These are phyloP conservation scores for Sphaeridia pumilis DNA, from an alignment of 2,888 invertebrate genomes.

Conservation along the genomic window DNA sequence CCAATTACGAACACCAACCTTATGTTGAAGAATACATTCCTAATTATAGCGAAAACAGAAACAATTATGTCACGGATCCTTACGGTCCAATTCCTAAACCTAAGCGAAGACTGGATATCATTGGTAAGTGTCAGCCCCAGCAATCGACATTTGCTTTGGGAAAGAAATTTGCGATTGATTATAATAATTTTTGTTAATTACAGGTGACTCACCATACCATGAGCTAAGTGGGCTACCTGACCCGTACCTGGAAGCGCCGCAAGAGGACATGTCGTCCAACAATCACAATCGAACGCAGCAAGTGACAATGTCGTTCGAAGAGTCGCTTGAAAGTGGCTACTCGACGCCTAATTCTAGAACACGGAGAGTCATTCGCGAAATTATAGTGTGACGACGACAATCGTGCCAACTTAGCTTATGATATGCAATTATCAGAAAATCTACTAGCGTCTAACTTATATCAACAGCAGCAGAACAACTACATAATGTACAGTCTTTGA, in stretches of 20 bases:
- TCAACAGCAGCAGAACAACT: too few species aligned
- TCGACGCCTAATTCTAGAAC: conserved; percentile 88
- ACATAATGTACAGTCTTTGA: too few species aligned
- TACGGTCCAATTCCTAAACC: conserved; percentile 74
- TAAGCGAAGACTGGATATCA: conserved; percentile 74
- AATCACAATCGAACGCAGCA: conserved; percentile 60
- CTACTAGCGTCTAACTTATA: background rate
- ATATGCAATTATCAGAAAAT: background rate
- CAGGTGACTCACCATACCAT: conserved; percentile 76
- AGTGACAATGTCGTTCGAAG: conserved; percentile 80
- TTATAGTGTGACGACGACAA: conserved; percentile 57
- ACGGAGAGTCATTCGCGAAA: conserved; percentile 83
- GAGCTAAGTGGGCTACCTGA: conserved; percentile 86
- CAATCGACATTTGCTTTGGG: too few species aligned
- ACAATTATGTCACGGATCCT: conserved; percentile 48
- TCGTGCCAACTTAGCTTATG: conserved; percentile 27
- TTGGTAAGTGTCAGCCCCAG: conserved; percentile 59
- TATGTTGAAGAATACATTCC: conserved; percentile 33
- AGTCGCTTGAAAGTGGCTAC: conserved; percentile 84
- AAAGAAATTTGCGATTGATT: conserved; percentile 11
- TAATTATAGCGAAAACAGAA: conserved; percentile 35
- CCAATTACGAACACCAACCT: conserved; percentile 35
- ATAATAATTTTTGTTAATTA: background rate
- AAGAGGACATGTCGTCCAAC: conserved; percentile 18
- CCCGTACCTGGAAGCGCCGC: conserved; percentile 57